phyloP scores from a whole-genome alignment of 2,797 vertebrate genomes.

The Mallotus villosus region DNA sequence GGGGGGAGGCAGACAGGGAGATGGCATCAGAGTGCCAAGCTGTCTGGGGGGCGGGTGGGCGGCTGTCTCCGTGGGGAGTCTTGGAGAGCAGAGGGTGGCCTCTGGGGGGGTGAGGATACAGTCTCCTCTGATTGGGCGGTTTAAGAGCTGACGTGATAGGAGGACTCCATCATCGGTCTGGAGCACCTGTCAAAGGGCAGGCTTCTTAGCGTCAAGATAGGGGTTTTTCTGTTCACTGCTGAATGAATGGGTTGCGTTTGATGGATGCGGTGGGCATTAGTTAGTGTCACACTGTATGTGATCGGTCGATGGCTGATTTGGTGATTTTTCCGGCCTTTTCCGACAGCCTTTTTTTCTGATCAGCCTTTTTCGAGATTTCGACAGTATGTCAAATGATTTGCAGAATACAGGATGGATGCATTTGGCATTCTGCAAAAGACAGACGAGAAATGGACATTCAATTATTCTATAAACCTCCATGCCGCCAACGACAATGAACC shows the following conservation, averaged over 20 bases:
- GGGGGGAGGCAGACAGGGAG: neutral
- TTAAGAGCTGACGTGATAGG: conserved; percentile 25
- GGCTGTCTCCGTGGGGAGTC: conserved; percentile 30
- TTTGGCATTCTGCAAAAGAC: conserved; percentile 73
- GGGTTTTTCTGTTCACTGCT: conserved; percentile 18
- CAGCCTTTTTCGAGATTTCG: too few relatives aligned
- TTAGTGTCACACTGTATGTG: too few relatives aligned
- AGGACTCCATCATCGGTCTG: conserved; percentile 34
- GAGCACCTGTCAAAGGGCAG: too few relatives aligned
- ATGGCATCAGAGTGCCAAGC: conserved; percentile 19
- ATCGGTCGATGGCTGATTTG: too few relatives aligned
- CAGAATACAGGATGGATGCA: conserved; percentile 64
- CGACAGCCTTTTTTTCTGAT: too few relatives aligned
- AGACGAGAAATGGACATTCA: conserved; percentile 75
- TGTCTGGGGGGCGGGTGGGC: conserved; percentile 14
- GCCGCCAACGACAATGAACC: conserved; percentile 80
- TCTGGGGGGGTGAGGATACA: conserved; percentile 31
- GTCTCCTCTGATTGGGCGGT: conserved; percentile 25
- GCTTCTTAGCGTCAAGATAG: neutral
- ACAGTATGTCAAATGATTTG: neutral
- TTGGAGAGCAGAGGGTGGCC: conserved; percentile 24
- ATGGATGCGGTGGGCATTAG: too few relatives aligned
- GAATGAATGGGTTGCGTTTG: too few relatives aligned
- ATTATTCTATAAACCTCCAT: conserved; percentile 79
- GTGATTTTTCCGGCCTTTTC: too few relatives aligned